Conservation (phyloP, 2,113 vertebrate genomes). For the Podarcis muralis region DNA sequence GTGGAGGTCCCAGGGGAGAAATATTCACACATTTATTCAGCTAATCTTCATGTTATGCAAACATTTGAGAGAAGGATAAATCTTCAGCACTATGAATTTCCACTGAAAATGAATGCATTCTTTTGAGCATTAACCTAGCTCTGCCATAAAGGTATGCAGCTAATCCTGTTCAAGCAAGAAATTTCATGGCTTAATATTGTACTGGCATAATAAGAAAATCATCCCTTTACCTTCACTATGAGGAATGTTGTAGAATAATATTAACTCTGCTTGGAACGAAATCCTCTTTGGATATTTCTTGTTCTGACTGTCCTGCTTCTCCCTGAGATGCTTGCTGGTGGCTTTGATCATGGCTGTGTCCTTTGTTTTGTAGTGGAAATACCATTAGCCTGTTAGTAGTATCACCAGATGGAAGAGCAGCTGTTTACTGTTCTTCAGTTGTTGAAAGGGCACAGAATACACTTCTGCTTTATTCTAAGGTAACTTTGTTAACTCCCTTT, state of each 20-base stretch:
- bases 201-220: background rate
- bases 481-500: background rate
- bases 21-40: background rate
- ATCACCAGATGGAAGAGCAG: background rate
- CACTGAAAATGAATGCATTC: background rate
- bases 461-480: background rate
- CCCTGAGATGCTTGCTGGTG: background rate
- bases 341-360: background rate
- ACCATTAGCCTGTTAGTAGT: background rate
- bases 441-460: background rate
- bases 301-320: background rate
- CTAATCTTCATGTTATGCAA: conserved; percentile 4
- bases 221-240: background rate
- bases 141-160: background rate
- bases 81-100: background rate
- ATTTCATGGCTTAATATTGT: conserved; percentile 2
- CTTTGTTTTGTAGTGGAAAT: background rate
- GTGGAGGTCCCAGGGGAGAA: background rate
- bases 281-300: background rate
- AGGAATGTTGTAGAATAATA: background rate
- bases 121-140: conserved; percentile 2
- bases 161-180: conserved; percentile 2
- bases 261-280: background rate
- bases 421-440: background rate
- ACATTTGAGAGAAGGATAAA: conserved; percentile 2